Percentiles rank a stretch among this genome's conserved stretches.
Evolutionary conservation across 2,888 invertebrate genomes (phyloP).

Genomic region (Micoletzkya japonica): DNA sequence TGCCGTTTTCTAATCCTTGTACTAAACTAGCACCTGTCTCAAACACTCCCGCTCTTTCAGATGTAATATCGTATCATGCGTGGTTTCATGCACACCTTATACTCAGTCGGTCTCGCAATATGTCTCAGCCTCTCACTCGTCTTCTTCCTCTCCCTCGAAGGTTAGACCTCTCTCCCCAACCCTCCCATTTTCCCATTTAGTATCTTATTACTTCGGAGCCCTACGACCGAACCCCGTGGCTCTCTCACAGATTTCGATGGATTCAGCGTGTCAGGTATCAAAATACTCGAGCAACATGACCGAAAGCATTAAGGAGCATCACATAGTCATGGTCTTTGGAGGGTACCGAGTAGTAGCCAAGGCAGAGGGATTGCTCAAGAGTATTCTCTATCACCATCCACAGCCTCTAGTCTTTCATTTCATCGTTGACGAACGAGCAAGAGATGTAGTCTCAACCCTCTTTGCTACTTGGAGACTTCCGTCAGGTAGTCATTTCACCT

Average conservation of each 20-base stretch:
- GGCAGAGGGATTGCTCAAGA: slow-evolving; percentile 18
- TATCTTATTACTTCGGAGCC: background rate
- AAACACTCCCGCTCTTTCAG: too few species aligned
- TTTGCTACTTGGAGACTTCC: slow-evolving; percentile 21
- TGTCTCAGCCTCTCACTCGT: slow-evolving; percentile 18
- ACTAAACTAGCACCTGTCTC: too few species aligned
- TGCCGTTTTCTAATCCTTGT: too few species aligned
- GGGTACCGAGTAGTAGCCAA: slow-evolving; percentile 10
- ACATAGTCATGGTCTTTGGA: slow-evolving; percentile 20
- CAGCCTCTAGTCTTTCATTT: slow-evolving; percentile 36
- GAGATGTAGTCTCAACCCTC: slow-evolving; percentile 11
- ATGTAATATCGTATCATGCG: too few species aligned
- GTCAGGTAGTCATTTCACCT: background rate
- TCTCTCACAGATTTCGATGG: too few species aligned
- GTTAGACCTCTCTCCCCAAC: background rate
- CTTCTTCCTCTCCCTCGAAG: slow-evolving; percentile 21
- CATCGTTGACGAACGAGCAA: slow-evolving; percentile 32
- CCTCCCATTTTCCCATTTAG: too few species aligned
- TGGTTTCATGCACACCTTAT: too few species aligned
- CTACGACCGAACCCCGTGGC: too few species aligned
- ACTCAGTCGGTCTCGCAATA: background rate
- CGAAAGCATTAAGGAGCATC: slow-evolving; percentile 7
- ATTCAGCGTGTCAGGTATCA: too few species aligned
- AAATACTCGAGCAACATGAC: too few species aligned
- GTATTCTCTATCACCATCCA: slow-evolving; percentile 26